Base-by-base conservation (phyloP, 2,888 invertebrate species). In the Diarsia mendica region DNA sequence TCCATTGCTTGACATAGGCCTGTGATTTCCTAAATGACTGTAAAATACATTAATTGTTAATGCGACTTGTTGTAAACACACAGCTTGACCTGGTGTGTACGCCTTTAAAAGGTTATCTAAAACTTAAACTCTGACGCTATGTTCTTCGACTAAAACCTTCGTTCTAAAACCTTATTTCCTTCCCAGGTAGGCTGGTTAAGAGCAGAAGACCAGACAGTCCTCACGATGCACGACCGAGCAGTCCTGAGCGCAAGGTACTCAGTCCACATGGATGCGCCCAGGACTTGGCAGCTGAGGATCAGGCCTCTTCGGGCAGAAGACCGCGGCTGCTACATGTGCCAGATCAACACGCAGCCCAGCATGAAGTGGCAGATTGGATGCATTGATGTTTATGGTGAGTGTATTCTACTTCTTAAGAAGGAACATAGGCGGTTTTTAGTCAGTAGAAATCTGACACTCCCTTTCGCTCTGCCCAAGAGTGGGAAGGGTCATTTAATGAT, bases 301-400 rank as follows among this genome's bases (percentile, higher is more conserved):
- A 97, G 98, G 77, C 98, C 98, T 80, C 97, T 99, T 71, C 97
- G 98, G 84, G 98, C 98, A 89, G 97, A 97, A 63, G 99, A 99
- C 94, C 97, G 98, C 65, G 99, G 98, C 79, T 99, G 98, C 92
- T 99, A 99, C 95, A 98, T 98, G 98, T 99, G 99, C 91, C 98
- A 99, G 97, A 98, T 99, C 90, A 99, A 99, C 95, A 98, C 98
- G 2, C 96, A 96, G 87, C 98, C 97, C 80, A 97, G 97, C 72
- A 98, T 99, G 98, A 98, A 98, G 95, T 98, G 98, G 92, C 98
- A 98, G 95, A 97, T 98, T 74, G 98, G 98, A 13, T 99, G 99
- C 91, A 97, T 99, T 78, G 98, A 98, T 92, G 98, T 99, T 33
- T 98, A 98, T 91, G 98, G 99, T 99, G 93, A 97, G 97, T 95